Evolutionary conservation across 2,797 vertebrate genomes (phyloP).

Genomic region (Bucorvus abyssinicus): DNA sequence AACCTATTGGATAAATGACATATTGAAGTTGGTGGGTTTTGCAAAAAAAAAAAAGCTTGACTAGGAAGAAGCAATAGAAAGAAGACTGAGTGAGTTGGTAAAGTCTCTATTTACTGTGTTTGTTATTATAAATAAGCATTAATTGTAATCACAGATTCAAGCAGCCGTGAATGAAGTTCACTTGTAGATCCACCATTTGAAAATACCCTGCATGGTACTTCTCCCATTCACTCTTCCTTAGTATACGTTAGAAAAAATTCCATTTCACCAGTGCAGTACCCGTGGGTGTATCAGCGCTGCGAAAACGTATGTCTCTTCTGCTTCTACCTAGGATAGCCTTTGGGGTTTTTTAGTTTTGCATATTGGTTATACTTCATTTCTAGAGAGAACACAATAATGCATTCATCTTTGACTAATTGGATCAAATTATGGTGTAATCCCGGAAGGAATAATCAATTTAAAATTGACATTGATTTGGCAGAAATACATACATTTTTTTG

Average conservation of each 20-base stretch:
- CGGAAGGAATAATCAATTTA: constrained; percentile 59
- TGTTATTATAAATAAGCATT: not conserved
- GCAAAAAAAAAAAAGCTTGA: not conserved
- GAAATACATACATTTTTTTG: constrained; percentile 21
- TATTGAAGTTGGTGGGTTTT: not conserved
- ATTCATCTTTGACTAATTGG: constrained; percentile 54
- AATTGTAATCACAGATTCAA: not conserved
- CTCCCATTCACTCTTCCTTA: not conserved
- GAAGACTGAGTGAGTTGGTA: not conserved
- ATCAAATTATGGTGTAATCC: constrained; percentile 48
- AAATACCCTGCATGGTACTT: not conserved
- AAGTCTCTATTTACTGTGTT: not conserved
- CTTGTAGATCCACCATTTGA: not conserved
- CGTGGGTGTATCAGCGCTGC: not conserved
- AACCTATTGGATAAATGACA: not conserved
- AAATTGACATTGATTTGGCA: constrained; percentile 68
- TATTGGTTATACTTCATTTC: not conserved
- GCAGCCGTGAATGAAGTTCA: not conserved
- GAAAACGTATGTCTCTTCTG: not conserved
- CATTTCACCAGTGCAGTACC: not conserved
- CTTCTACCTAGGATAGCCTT: not conserved
- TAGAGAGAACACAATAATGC: constrained; percentile 6
- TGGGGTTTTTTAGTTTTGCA: not conserved
- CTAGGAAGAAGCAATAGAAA: not conserved
- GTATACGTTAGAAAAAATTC: not conserved